phyloP scores from a whole-genome alignment of 2,113 vertebrate species.

The Microcebus griseorufus region DNA sequence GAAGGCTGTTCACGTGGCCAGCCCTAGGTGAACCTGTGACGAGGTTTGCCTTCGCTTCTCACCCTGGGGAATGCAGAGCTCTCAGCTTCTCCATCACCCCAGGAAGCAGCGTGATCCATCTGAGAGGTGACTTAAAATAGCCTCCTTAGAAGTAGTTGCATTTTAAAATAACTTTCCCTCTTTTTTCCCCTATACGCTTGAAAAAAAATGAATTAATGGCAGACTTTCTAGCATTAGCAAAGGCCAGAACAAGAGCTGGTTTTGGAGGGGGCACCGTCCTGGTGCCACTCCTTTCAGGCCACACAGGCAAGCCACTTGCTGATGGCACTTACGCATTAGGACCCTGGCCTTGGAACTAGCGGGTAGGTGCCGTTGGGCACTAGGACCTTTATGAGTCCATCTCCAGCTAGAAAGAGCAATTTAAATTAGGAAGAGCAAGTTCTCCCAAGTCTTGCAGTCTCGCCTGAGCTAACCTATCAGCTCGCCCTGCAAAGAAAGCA shows the following conservation, averaged over 20 bases:
- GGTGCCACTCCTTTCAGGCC: neutral
- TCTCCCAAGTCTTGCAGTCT: neutral
- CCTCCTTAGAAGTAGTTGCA: neutral
- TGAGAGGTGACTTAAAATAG: neutral
- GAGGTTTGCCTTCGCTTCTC: neutral
- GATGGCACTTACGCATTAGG: fast-evolving
- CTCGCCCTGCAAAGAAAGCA: neutral
- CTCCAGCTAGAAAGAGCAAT: neutral
- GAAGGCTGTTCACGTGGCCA: neutral
- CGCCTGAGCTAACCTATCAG: neutral
- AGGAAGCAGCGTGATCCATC: neutral
- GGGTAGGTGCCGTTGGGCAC: neutral
- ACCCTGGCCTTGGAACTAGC: neutral
- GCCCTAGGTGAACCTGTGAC: neutral
- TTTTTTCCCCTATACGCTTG: neutral
- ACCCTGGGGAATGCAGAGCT: neutral
- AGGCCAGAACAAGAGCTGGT: neutral
- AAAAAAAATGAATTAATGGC: neutral
- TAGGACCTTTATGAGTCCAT: neutral
- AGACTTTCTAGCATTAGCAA: neutral
- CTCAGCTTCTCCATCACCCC: fast-evolving
- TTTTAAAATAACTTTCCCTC: neutral
- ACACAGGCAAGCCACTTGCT: neutral
- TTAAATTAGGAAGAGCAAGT: neutral
- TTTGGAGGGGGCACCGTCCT: neutral